These are phyloP conservation scores for Latrodectus elegans DNA, from an alignment of 2,888 invertebrate genomes.

Conservation along the genomic window DNA sequence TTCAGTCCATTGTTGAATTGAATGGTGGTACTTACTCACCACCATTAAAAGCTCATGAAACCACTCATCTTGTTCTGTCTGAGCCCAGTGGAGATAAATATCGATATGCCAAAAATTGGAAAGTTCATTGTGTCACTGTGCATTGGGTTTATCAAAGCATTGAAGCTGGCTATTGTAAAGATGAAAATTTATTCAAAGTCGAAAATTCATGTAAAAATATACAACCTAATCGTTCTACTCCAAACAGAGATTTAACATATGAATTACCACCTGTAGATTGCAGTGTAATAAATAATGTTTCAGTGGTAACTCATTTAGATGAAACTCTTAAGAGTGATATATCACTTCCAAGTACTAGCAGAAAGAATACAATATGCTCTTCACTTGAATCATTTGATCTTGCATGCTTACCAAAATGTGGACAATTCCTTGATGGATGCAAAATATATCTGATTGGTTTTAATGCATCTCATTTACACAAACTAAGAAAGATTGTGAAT, in stretches of 20 bases:
- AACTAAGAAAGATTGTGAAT: slow-evolving; percentile 82
- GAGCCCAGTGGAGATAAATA: slow-evolving; percentile 82
- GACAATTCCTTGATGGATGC: slow-evolving; percentile 91
- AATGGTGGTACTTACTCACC: slow-evolving; percentile 82
- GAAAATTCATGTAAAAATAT: slow-evolving; percentile 15
- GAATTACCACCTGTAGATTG: slow-evolving; percentile 50
- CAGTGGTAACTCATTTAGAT: slow-evolving; percentile 72
- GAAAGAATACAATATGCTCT: slow-evolving; percentile 19
- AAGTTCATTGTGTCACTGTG: slow-evolving; percentile 82
- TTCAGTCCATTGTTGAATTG: slow-evolving; percentile 82
- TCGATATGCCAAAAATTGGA: slow-evolving; percentile 78
- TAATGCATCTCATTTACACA: slow-evolving; percentile 80
- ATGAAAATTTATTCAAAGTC: slow-evolving; percentile 72
- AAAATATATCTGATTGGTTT: slow-evolving; percentile 85
- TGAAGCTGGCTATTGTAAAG: slow-evolving; percentile 79
- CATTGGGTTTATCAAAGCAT: slow-evolving; percentile 89
- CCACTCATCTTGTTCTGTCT: slow-evolving; percentile 78
- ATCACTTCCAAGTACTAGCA: slow-evolving; percentile 5
- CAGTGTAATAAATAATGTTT: slow-evolving; percentile 72
- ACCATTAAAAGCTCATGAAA: slow-evolving; percentile 77
- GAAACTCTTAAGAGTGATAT: slow-evolving; percentile 71
- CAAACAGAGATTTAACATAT: slow-evolving; percentile 50
- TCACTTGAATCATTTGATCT: slow-evolving; percentile 78
- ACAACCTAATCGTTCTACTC: slow-evolving; percentile 59
- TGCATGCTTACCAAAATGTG: slow-evolving; percentile 82